Conservation (phyloP, 92 coral and sea anemone genomes). For the Epizoanthus scotinus region DNA sequence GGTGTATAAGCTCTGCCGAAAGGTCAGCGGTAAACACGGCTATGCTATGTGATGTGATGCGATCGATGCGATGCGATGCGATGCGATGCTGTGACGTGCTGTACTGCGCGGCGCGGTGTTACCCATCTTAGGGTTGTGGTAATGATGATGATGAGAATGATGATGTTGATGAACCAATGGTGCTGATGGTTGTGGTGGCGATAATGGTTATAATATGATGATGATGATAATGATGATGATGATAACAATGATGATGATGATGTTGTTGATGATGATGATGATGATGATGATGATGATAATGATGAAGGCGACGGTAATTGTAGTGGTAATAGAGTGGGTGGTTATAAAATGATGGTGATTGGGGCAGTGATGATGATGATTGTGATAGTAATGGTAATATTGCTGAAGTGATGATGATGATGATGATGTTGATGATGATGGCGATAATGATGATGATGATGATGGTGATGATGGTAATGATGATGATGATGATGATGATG, state of each 20-base stretch:
- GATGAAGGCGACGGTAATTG: background rate
- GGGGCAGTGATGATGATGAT: background rate
- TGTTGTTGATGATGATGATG: background rate
- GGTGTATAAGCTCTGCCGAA: too few species aligned
- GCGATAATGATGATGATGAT: background rate
- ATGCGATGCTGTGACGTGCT: too few species aligned
- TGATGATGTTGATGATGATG: background rate
- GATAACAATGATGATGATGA: background rate
- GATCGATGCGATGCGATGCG: too few species aligned
- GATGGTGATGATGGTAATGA: background rate
- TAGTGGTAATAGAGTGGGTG: background rate
- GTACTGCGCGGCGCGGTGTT: too few species aligned
- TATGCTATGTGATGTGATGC: too few species aligned
- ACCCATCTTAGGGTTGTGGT: too few species aligned
- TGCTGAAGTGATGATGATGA: background rate
- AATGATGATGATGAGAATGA: too few species aligned
- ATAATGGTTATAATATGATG: background rate
- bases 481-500: background rate
- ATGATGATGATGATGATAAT: background rate
- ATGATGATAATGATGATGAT: background rate
- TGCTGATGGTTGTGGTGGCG: too few species aligned
- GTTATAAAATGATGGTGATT: background rate
- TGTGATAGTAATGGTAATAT: background rate
- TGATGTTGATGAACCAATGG: too few species aligned
- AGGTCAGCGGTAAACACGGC: too few species aligned